Evolutionary conservation across 2,888 invertebrate species (phyloP).

Genomic region (Trichopria drosophilae): DNA sequence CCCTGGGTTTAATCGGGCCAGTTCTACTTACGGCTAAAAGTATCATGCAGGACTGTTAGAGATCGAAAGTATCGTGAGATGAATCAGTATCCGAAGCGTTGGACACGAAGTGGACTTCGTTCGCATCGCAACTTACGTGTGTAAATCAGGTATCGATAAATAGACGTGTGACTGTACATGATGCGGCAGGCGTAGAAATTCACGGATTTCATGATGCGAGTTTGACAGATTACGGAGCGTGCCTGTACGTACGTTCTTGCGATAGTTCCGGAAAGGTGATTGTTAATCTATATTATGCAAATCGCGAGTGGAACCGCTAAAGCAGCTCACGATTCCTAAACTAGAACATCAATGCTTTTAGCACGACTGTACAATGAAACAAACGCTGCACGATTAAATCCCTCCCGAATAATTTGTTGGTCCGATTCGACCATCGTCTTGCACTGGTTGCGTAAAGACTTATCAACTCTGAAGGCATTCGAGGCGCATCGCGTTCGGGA

Average conservation of each 20-base stretch:
- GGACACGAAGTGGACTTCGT: constrained; percentile 20
- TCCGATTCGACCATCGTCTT: no score
- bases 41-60: constrained; percentile 20
- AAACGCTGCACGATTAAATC: no score
- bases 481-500: no score
- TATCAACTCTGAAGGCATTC: no score
- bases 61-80: constrained; percentile 7
- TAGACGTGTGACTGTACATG: not conserved
- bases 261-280: not conserved
- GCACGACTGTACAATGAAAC: no score
- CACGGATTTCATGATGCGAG: constrained; percentile 23
- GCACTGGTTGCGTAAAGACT: no score
- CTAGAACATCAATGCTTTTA: no score
- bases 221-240: constrained; percentile 16
- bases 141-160: constrained; percentile 28
- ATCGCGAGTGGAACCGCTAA: constrained; percentile 26
- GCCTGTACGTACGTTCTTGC: constrained; percentile 14
- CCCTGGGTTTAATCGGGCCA: constrained; percentile 37
- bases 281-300: constrained; percentile 17
- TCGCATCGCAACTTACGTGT: constrained; percentile 13
- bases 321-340: constrained; percentile 16
- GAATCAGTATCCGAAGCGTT: constrained; percentile 8
- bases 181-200: constrained; percentile 6
- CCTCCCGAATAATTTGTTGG: no score
- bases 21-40: constrained; percentile 37